Conservation (phyloP, 2,888 invertebrate species). For the Charanyca ferruginea region DNA sequence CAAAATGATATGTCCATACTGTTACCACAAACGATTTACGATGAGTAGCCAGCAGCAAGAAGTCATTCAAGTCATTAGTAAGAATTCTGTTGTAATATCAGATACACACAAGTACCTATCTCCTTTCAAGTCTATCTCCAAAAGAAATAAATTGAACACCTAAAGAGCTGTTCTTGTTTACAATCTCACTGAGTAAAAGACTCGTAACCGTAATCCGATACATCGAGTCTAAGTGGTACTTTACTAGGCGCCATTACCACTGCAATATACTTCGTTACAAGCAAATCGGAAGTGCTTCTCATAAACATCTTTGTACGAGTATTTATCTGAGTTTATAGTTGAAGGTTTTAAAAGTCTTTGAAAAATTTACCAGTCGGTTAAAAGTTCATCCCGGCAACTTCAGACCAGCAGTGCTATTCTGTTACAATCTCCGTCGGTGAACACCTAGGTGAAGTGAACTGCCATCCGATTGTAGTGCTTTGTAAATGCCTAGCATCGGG, state of each 20-base stretch:
- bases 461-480: too few species aligned
- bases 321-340: constrained; percentile 4
- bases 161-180: constrained; percentile 14
- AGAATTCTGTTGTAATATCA: too few species aligned
- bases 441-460: too few species aligned
- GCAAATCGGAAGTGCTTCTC: constrained; percentile 17
- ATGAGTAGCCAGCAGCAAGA: too few species aligned
- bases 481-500: too few species aligned
- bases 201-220: constrained; percentile 40
- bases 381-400: too few species aligned
- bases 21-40: too few species aligned
- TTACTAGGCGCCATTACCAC: constrained; percentile 19
- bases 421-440: too few species aligned
- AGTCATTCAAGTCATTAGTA: too few species aligned
- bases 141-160: constrained; percentile 8
- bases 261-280: constrained; percentile 22
- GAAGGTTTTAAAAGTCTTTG: not conserved
- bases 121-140: not conserved
- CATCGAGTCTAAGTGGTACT: constrained; percentile 19
- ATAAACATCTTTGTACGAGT: constrained; percentile 2
- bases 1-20: too few species aligned
- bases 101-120: not conserved
- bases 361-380: too few species aligned
- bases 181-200: constrained; percentile 20
- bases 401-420: too few species aligned